Evolutionary conservation across 2,888 invertebrate genomes (phyloP), one percentile per base, ranked within the genome.

Genomic region (Drosophila suboccidentalis): DNA sequence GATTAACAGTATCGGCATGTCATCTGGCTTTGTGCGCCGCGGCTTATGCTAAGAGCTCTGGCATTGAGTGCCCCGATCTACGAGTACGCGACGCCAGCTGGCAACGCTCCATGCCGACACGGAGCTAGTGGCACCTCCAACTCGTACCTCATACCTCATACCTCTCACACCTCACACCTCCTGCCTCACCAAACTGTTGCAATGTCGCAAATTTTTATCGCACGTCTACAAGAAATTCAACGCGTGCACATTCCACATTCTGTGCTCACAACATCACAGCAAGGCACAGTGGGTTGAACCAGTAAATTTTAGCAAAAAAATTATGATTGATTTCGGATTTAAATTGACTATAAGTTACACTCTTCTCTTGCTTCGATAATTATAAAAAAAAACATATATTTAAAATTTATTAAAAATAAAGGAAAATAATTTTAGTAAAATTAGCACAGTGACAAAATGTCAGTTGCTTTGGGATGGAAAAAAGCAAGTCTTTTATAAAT

Each of bases 171-270:
- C 32, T 34, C 17, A 22, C n/a, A 6, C 11, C 44, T 57, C 11
- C 22, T 5, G 58, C 47, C 68, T 81, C 75, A 65, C 81, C 75
- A 86, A 89, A 78, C 85, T 90, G 81, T 87, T 90, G 89, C 90
- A 91, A 91, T 91, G 91, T 91, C 90, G 87, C 91, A 91, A 90
- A 90, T 90, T 91, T 91, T 91, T 91, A 91, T 90, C 91, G 87
- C 87, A 89, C 90, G 91, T 91, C 90, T 89, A 86, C 84, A 89
- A 82, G 90, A 90, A 90, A 91, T 91, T 90, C 84, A 84, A 88
- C 80, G 86, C 88, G 91, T 90, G 90, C 89, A 88, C 89, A 87
- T 90, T 88, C 88, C 88, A 84, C 87, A 89, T 75, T 75, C 83
- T 85, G 80, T 71, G 82, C 82, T 71, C 76, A 78, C 70, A 72